These are phyloP conservation scores for Meda fulgida DNA, from an alignment of 2,797 vertebrate genomes.

Conservation along the genomic window DNA sequence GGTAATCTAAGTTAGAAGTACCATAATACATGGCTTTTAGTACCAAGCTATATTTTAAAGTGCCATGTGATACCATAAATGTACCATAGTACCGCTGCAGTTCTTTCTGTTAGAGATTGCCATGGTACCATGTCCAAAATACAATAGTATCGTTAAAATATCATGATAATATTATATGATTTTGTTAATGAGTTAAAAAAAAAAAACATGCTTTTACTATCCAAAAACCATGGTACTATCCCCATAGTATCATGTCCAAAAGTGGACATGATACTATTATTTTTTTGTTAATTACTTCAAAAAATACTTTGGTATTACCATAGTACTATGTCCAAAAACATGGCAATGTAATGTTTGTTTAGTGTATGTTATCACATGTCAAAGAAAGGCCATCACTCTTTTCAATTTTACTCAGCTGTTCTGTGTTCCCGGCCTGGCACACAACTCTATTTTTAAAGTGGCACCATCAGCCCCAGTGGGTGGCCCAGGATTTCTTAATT, in stretches of 20 bases:
- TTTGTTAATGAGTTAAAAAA: neutral
- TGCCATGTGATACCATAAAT: neutral
- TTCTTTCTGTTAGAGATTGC: neutral
- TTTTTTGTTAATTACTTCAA: neutral
- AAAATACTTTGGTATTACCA: neutral
- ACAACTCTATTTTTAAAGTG: conserved; percentile 19
- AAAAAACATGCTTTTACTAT: neutral
- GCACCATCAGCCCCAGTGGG: conserved; percentile 36
- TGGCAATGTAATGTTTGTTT: neutral
- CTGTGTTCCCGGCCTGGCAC: neutral
- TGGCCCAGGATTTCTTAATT: conserved; percentile 55
- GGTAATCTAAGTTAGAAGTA: neutral
- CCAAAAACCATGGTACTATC: neutral
- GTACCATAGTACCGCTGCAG: neutral
- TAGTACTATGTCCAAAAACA: neutral
- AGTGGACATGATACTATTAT: no score
- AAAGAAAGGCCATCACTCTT: neutral
- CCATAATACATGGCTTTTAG: neutral
- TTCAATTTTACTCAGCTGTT: neutral
- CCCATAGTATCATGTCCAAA: neutral
- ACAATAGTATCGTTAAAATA: neutral
- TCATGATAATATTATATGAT: neutral
- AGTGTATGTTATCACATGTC: neutral
- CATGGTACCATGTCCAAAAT: neutral
- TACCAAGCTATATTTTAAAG: neutral